Evolutionary conservation across 2,888 invertebrate genomes (phyloP).

Genomic region (Diplazon laetatorius): DNA sequence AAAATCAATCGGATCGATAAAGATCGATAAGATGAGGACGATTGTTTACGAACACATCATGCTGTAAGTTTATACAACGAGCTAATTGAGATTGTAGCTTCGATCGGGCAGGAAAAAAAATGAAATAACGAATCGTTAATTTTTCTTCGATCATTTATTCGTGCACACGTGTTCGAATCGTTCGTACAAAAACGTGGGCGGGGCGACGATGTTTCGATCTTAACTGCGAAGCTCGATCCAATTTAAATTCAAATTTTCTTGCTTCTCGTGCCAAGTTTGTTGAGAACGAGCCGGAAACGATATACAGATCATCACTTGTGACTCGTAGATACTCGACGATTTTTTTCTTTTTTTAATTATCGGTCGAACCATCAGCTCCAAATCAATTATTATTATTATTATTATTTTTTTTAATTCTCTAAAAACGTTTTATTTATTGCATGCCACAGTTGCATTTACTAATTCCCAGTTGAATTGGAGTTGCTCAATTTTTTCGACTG

Average conservation of each 20-base stretch:
- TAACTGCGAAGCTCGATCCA: constrained; percentile 9
- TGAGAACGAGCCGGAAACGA: neutral
- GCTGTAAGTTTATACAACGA: constrained; percentile 41
- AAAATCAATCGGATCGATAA: neutral
- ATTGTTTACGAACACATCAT: constrained; percentile 3
- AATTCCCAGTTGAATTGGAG: too few relatives aligned
- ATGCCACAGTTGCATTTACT: too few relatives aligned
- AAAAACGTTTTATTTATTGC: too few relatives aligned
- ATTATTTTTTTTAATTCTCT: too few relatives aligned
- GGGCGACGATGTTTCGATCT: constrained; percentile 27
- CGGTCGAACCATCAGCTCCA: too few relatives aligned
- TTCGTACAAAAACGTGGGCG: constrained; percentile 10
- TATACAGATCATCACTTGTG: neutral
- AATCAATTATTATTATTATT: too few relatives aligned
- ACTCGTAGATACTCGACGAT: too few relatives aligned
- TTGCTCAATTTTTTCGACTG: too few relatives aligned
- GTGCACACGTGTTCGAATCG: constrained; percentile 30
- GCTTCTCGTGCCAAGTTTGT: constrained; percentile 47
- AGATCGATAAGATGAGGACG: constrained; percentile 34
- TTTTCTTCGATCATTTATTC: too few relatives aligned
- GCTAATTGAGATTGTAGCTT: neutral
- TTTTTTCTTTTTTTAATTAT: too few relatives aligned
- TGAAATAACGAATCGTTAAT: too few relatives aligned
- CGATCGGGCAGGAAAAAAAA: too few relatives aligned
- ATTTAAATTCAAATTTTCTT: constrained; percentile 38